Evolutionary conservation across 2,888 invertebrate genomes (phyloP), one percentile per base, ranked within the genome.

Genomic region (Galeruca laticollis): DNA sequence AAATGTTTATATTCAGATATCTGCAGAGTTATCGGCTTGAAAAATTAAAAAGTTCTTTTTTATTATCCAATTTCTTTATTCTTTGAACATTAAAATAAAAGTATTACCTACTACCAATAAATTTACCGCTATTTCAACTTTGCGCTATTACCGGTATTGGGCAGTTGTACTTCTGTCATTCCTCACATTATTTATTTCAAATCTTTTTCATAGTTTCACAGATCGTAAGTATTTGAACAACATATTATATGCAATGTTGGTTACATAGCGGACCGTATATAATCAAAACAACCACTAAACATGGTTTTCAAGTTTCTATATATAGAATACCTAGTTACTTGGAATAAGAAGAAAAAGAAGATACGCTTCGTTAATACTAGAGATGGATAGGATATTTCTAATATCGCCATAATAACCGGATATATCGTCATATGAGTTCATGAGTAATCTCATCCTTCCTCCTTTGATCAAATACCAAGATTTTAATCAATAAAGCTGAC

Each of bases 251-350:
- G 21, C 54, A 54, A 52, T 52, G 52, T 52, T 54, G 54, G 54
- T 54, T 57, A 33, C 31, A 65, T 57, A 54, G 43, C 65, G 65
- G 57, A 20, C 47, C 40, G 60, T 60, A 18, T 43, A 60, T 63
- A 67, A 59, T 63, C 47, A 67, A 70, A 70, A 70, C 70, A 70
- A 70, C 70, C 70, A 70, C 70, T 63, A 60, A 70, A 59, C 70
- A 62, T 63, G 70, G 63, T 70, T 52, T 57, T 52, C 70, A 70
- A 59, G 70, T 66, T 70, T 70, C 70, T 70, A 70, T 70, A 67
- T 70, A 67, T 67, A 70, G 70, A 67, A 60, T 59, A 60, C 62
- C 59, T 64, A 59, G 43, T 56, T 57, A 65, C 56, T 57, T 18
- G 35, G 35, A 57, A 57, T n/a, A 21, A 52, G n/a, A 60, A 59